phyloP scores from a whole-genome alignment of 2,797 vertebrate genomes.

The Adrianichthys oophorus region DNA sequence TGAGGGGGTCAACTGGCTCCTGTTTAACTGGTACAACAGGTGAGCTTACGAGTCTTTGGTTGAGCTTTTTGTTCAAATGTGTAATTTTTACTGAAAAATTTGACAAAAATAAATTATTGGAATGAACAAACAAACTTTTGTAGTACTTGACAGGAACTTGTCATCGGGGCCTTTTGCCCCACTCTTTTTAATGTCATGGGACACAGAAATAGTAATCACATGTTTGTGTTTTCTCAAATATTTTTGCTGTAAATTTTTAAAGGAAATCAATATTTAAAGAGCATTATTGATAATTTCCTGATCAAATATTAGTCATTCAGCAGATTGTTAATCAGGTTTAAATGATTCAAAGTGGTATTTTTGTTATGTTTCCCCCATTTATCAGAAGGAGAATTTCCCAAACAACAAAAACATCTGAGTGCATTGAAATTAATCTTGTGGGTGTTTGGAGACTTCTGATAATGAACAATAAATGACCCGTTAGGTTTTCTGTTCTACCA shows the following conservation, averaged over 20 bases:
- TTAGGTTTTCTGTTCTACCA: slow-evolving; percentile 14
- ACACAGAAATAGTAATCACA: too few relatives aligned
- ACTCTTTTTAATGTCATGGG: too few relatives aligned
- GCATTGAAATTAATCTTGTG: slow-evolving; percentile 27
- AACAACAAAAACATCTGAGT: not conserved
- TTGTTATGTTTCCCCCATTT: not conserved
- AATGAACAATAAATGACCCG: slow-evolving; percentile 48
- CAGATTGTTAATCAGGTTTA: slow-evolving; percentile 1
- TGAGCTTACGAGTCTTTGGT: slow-evolving; percentile 58
- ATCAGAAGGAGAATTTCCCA: not conserved
- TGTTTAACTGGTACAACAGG: slow-evolving; percentile 99
- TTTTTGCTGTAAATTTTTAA: too few relatives aligned
- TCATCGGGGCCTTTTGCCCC: too few relatives aligned
- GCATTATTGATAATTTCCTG: too few relatives aligned
- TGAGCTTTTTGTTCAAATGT: not conserved
- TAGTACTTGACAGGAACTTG: too few relatives aligned
- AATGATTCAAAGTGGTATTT: not conserved
- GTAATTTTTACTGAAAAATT: not conserved
- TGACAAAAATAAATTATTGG: not conserved
- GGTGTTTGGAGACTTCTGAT: slow-evolving; percentile 13
- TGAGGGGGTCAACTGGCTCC: slow-evolving; percentile 98
- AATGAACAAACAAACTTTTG: too few relatives aligned
- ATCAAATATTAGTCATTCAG: too few relatives aligned
- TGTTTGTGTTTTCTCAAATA: too few relatives aligned
- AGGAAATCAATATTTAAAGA: too few relatives aligned